Evolutionary conservation across 2,797 vertebrate species (phyloP), one percentile per base, ranked within the genome.

Genomic region (Pempheris klunzingeri): DNA sequence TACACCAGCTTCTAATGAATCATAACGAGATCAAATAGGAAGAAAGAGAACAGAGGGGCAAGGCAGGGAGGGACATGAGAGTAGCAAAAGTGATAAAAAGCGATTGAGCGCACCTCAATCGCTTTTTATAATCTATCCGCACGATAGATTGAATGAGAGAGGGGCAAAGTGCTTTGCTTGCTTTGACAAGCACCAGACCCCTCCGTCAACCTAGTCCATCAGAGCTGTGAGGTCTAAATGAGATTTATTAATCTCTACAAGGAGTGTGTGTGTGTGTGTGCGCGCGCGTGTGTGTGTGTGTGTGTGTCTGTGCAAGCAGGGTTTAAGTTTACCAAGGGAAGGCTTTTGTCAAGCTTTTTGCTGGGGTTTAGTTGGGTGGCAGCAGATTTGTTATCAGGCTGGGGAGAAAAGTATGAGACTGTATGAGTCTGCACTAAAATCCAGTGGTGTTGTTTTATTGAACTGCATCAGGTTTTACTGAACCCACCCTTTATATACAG

Each of bases 211-310:
- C 75, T 66, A 65, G 74, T 85, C 82, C 78, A 84, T 89, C 88
- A 77, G 69, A 80, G 72, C 79, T 39, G 54, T 72, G 73, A 4
- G 20, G 85, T 87, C 82, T 86, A 82, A 77, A 89, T 84, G 77
- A 86, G 88, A 92, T 91, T 89, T 91, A 87, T 90, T 77, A 76
- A 50, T 71, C 87, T 77, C 69, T 78, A 82, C 70, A 44, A 63
- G 77, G 74, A 75, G 71, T 55, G 44, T 58, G 38, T 62, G 62
- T 79, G 64, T 66, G 38, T 70, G 68, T 55, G 61, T 47, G 32
- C 13, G 12, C 4, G 5, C 22, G 49, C 43, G 69, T 34, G 22
- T 75, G 59, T 28, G n/a, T 53, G 55, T 38, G 6, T 17, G 17
- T 4, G 65, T 41, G 52, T 22, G 47, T 14, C 53, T 49, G 39